These are phyloP conservation scores for Lagria hirta DNA, from an alignment of 2,888 invertebrate species.

Conservation along the genomic window DNA sequence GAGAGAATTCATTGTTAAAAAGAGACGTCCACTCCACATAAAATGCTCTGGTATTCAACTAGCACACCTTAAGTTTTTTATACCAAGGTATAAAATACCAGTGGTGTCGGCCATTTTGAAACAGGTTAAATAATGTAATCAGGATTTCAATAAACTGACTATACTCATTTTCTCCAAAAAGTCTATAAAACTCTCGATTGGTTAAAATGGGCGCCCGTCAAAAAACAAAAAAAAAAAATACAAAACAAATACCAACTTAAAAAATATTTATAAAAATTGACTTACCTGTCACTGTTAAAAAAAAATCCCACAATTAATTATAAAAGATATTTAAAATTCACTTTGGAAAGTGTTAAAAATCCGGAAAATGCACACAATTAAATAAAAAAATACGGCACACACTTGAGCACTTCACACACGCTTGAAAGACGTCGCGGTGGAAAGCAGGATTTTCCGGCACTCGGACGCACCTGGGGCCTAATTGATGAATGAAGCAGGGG, in stretches of 20 bases:
- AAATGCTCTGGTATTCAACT: slow-evolving; percentile 28
- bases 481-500: no score
- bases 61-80: slow-evolving; percentile 28
- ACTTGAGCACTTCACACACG: background rate
- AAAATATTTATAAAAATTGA: no score
- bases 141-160: no score
- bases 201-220: no score
- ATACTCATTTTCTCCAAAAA: no score
- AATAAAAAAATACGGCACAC: background rate
- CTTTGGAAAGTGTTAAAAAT: no score
- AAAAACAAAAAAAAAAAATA: no score
- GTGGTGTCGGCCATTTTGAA: slow-evolving; percentile 23
- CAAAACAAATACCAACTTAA: no score
- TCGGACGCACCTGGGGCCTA: slow-evolving; percentile 2
- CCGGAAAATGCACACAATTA: background rate
- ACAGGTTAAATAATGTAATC: slow-evolving; percentile 23
- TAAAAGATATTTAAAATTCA: no score
- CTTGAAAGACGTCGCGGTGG: background rate
- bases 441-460: slow-evolving; percentile 1
- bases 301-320: background rate
- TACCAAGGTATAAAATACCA: slow-evolving; percentile 24
- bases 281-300: background rate
- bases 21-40: slow-evolving; percentile 2
- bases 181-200: no score
- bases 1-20: slow-evolving; percentile 1